These are phyloP conservation scores for Pentalonia nigronervosa DNA, from an alignment of 1,140 invertebrate species.

Conservation along the genomic window DNA sequence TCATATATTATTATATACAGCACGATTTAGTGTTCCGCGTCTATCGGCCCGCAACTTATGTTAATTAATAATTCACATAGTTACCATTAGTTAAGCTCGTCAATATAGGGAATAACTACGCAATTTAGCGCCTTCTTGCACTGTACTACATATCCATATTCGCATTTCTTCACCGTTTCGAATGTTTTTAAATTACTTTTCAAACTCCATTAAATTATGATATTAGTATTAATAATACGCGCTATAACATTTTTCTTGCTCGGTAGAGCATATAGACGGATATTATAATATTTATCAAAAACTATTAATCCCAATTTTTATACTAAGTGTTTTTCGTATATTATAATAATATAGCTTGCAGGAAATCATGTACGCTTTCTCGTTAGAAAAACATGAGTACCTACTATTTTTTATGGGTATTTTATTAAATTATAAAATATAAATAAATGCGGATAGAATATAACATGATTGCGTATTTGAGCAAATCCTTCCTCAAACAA, in stretches of 20 bases:
- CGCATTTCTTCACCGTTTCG: background rate
- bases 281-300: background rate
- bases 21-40: background rate
- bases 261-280: background rate
- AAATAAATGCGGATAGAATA: background rate
- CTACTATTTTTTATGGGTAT: background rate
- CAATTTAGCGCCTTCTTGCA: background rate
- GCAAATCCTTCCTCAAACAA: too few species aligned
- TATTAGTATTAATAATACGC: background rate
- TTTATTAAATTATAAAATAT: background rate
- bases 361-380: background rate
- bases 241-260: background rate
- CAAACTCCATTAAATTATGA: background rate
- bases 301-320: background rate
- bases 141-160: conserved; percentile 16
- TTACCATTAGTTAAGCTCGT: conserved; percentile 42
- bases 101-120: background rate
- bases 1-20: background rate
- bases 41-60: background rate
- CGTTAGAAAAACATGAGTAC: background rate
- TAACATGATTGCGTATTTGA: background rate
- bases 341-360: too few species aligned
- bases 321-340: background rate
- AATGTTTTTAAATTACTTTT: background rate
- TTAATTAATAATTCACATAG: conserved; percentile 14